Conservation (phyloP, 2,797 vertebrate species). For the Rhinatrema bivittatum region DNA sequence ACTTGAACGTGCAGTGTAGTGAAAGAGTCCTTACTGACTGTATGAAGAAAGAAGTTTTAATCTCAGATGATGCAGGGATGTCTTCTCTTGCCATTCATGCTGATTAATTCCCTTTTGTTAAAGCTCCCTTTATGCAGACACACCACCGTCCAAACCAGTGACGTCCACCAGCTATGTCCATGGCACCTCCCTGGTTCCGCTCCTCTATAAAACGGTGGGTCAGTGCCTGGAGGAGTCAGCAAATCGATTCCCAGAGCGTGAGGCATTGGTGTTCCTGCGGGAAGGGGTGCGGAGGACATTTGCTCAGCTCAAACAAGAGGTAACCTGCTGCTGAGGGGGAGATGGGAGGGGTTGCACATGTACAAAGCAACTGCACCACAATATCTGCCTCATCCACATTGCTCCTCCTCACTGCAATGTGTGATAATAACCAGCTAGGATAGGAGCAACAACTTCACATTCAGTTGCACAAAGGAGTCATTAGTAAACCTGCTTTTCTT, state of each 20-base stretch:
- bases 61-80: too few species aligned
- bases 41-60: too few species aligned
- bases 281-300: slow-evolving; percentile 69
- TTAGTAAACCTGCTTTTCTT: too few species aligned
- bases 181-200: slow-evolving; percentile 37
- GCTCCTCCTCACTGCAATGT: background rate
- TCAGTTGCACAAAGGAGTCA: too few species aligned
- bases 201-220: slow-evolving; percentile 58
- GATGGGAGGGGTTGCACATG: too few species aligned
- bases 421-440: background rate
- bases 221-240: slow-evolving; percentile 54
- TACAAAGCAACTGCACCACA: accelerated
- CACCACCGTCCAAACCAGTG: slow-evolving; percentile 24
- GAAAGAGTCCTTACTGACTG: too few species aligned
- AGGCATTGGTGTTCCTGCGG: slow-evolving; percentile 65
- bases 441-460: too few species aligned
- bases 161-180: slow-evolving; percentile 73
- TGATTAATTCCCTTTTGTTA: slow-evolving; percentile 1
- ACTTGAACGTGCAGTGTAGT: too few species aligned
- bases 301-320: slow-evolving; percentile 69
- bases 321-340: slow-evolving; percentile 28
- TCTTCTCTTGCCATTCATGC: too few species aligned
- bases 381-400: accelerated
- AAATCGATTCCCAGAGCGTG: slow-evolving; percentile 53
- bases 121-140: slow-evolving; percentile 57